A percentile compares a stretch with the other conserved stretches of the same genome.
Evolutionary conservation across 2,888 invertebrate genomes (phyloP).

Genomic region (Drosophila sordidula): DNA sequence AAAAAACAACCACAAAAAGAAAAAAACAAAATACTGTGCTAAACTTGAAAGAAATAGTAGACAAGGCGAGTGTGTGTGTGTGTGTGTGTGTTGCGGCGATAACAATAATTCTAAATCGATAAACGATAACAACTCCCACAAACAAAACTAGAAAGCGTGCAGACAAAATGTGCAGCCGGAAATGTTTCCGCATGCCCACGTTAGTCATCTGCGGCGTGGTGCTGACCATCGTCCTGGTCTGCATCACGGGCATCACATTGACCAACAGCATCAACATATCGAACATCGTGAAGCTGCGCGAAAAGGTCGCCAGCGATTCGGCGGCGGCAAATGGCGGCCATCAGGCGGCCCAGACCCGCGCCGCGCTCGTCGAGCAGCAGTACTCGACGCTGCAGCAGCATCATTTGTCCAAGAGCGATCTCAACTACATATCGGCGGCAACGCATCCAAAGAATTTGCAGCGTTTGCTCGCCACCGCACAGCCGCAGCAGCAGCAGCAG

Average conservation of each 20-base stretch:
- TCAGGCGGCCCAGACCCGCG: constrained; percentile 82
- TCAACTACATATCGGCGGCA: constrained; percentile 82
- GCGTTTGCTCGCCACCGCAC: constrained; percentile 49
- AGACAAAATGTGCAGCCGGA: constrained; percentile 83
- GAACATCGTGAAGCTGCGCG: constrained; percentile 84
- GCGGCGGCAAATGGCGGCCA: constrained; percentile 83
- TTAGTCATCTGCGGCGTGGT: constrained; percentile 85
- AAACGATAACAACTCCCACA: constrained; percentile 11
- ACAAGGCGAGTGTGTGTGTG: background rate
- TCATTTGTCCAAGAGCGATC: constrained; percentile 81
- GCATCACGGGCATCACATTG: constrained; percentile 86
- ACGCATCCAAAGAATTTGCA: constrained; percentile 83
- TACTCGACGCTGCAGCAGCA: constrained; percentile 83
- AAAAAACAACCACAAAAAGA: background rate
- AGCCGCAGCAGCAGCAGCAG: constrained; percentile 15
- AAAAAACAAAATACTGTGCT: background rate
- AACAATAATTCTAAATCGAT: constrained; percentile 11
- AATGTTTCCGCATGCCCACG: constrained; percentile 85
- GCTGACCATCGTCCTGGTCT: constrained; percentile 86
- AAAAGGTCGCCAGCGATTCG: constrained; percentile 84
- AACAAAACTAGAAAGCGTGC: background rate
- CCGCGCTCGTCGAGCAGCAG: constrained; percentile 83
- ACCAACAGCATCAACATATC: constrained; percentile 85
- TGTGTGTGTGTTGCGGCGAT: background rate
- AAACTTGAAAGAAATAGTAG: background rate